Evolutionary conservation across 2,113 vertebrate genomes (phyloP).

Genomic region (Cinclus mexicanus): DNA sequence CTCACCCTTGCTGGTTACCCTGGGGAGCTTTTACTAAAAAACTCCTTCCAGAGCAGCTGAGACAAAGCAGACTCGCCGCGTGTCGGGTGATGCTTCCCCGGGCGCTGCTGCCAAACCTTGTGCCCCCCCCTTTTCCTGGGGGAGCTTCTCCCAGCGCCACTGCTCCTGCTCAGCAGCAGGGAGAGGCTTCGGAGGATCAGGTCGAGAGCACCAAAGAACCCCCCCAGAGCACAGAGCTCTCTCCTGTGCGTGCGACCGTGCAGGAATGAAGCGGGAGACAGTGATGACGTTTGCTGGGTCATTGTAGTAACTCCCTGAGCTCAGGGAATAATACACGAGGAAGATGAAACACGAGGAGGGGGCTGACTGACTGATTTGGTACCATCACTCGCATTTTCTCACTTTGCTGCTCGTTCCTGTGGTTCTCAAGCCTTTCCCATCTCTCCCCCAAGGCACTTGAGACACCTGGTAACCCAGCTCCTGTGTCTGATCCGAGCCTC

Average conservation of each 20-base stretch:
- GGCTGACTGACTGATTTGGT: not conserved
- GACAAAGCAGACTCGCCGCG: accelerated
- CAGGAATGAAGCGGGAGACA: accelerated
- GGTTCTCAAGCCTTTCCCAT: not conserved
- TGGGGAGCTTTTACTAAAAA: not conserved
- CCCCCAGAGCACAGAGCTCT: not conserved
- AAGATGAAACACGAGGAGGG: not conserved
- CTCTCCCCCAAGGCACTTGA: not conserved
- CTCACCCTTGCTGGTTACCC: not conserved
- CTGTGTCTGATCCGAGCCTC: not conserved
- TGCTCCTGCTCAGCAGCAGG: not conserved
- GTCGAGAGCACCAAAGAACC: accelerated
- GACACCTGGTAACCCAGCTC: not conserved
- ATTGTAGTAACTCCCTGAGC: not conserved
- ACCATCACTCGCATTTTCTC: not conserved
- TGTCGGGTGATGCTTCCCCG: not conserved
- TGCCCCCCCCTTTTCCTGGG: accelerated
- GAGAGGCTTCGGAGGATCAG: not conserved
- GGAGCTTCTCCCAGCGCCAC: accelerated
- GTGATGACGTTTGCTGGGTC: accelerated
- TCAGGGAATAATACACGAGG: not conserved
- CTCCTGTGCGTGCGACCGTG: not conserved
- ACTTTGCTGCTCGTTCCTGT: not conserved
- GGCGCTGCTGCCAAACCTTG: not conserved
- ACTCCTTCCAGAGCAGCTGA: not conserved